A percentile compares a stretch with the other conserved stretches of the same genome.
These are phyloP conservation scores for Parotia lawesii DNA, from an alignment of 2,113 vertebrate genomes.

Conservation along the genomic window DNA sequence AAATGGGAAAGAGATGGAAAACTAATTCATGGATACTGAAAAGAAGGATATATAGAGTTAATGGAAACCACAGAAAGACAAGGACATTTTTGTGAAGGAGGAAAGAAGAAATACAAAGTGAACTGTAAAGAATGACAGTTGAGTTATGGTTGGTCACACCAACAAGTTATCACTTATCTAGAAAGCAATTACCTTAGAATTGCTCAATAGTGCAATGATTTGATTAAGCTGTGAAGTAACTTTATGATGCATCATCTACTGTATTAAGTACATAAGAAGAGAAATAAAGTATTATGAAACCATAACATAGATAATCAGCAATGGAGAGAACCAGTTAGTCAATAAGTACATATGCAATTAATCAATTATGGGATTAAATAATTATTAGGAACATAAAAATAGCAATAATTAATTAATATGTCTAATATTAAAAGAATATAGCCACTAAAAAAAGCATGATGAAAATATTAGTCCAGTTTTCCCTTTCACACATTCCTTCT, in stretches of 20 bases:
- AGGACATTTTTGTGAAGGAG: neutral
- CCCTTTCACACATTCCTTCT: neutral
- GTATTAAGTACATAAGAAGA: neutral
- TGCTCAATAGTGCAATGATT: neutral
- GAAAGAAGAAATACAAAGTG: neutral
- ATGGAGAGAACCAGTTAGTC: neutral
- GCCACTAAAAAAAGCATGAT: neutral
- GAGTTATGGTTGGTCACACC: neutral
- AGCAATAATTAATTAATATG: neutral
- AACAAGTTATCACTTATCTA: neutral
- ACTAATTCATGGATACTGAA: neutral
- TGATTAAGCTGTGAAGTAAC: slow-evolving; percentile 23
- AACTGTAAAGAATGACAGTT: neutral
- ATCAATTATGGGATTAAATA: neutral
- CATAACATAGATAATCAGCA: neutral
- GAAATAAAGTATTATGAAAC: slow-evolving; percentile 19
- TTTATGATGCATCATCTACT: neutral
- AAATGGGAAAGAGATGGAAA: neutral
- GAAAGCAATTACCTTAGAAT: neutral
- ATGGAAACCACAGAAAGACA: neutral
- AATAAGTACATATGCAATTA: neutral
- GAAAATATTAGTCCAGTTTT: neutral
- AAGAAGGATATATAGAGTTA: neutral
- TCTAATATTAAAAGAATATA: neutral
- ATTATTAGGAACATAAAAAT: neutral